Percentiles rank a stretch among this genome's conserved stretches.
phyloP scores from a whole-genome alignment of 2,888 invertebrate genomes.

The Oxytorus armatus region DNA sequence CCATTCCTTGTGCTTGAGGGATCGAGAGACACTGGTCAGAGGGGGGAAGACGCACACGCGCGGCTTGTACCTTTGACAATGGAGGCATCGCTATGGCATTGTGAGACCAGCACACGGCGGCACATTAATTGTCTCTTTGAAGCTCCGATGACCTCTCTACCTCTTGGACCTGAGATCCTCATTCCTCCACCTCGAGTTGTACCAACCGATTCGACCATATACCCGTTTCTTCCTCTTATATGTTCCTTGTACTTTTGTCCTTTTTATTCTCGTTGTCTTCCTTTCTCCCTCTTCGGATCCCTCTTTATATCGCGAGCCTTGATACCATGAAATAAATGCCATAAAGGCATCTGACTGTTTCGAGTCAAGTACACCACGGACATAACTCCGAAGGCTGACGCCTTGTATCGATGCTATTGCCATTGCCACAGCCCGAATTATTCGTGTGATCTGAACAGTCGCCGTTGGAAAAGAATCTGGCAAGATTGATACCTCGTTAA shows the following conservation, averaged over 20 bases:
- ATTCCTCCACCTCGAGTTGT: conserved; percentile 54
- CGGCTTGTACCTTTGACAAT: conserved; percentile 78
- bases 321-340: conserved; percentile 57
- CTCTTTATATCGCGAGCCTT: conserved; percentile 45
- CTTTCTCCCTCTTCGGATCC: conserved; percentile 32
- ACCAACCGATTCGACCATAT: conserved; percentile 29
- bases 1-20: conserved; percentile 49
- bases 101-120: conserved; percentile 74
- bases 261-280: conserved; percentile 44
- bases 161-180: conserved; percentile 52
- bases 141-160: conserved; percentile 79
- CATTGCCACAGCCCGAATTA: no score
- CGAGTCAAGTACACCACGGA: conserved; percentile 8
- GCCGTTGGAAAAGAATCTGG: neutral
- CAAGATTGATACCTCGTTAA: neutral
- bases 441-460: no score
- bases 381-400: neutral
- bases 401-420: conserved; percentile 2
- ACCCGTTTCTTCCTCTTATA: conserved; percentile 56
- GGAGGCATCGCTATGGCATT: conserved; percentile 77
- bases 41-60: conserved; percentile 78
- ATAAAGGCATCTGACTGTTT: conserved; percentile 58
- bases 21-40: conserved; percentile 73
- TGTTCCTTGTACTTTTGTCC: conserved; percentile 53
- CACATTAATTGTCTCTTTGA: conserved; percentile 83